A percentile compares a stretch with the other conserved stretches of the same genome.
These are phyloP conservation scores for Gambelia wislizenii DNA, from an alignment of 2,797 vertebrate genomes.

Conservation along the genomic window DNA sequence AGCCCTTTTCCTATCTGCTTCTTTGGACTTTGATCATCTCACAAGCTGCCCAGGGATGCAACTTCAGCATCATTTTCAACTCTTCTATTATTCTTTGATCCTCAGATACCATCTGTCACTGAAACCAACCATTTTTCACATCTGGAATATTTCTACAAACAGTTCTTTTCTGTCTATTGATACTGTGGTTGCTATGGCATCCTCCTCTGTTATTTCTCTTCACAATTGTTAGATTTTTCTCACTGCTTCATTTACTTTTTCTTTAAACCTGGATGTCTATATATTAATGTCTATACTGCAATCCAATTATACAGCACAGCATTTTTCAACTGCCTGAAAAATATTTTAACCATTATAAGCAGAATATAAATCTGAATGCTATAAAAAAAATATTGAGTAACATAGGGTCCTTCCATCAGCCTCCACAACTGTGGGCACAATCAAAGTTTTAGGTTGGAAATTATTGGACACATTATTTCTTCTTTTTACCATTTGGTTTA, in stretches of 20 bases:
- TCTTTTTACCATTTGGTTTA: background rate
- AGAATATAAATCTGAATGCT: background rate
- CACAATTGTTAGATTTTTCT: background rate
- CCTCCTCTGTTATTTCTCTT: background rate
- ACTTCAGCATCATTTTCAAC: background rate
- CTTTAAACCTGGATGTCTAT: background rate
- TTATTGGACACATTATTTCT: background rate
- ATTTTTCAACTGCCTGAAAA: background rate
- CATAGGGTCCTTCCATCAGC: background rate
- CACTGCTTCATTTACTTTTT: background rate
- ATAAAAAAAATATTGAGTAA: background rate
- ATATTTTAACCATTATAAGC: background rate
- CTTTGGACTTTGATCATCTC: background rate
- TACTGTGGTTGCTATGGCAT: background rate
- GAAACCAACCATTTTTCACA: background rate
- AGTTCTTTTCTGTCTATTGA: background rate
- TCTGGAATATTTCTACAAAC: background rate
- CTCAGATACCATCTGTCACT: background rate
- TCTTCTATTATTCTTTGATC: constrained; percentile 4
- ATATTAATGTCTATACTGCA: background rate
- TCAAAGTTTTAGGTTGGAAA: background rate
- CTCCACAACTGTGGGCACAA: background rate
- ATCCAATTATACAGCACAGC: background rate
- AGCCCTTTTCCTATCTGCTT: background rate
- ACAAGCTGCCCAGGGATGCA: background rate